Evolutionary conservation across 1,140 invertebrate genomes (phyloP).

Genomic region (Leptonema lineaticorne): DNA sequence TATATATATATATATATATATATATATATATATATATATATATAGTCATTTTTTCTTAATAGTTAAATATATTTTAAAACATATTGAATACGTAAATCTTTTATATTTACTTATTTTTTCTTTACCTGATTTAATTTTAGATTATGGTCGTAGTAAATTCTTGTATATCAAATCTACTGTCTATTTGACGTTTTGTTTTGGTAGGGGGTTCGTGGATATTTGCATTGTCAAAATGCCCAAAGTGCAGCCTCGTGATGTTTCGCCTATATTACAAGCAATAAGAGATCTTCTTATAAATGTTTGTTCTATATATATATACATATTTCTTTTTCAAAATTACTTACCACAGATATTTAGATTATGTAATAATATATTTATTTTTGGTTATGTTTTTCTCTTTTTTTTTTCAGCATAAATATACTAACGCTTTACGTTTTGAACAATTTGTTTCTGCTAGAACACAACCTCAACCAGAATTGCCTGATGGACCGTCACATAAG

Average conservation of each 20-base stretch:
- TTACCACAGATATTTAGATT: constrained; percentile 3
- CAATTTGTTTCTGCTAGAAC: constrained; percentile 63
- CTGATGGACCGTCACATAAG: constrained; percentile 72
- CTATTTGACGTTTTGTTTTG: constrained; percentile 12
- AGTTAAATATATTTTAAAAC: no score
- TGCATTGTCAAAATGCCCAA: constrained; percentile 21
- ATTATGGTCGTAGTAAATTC: no score
- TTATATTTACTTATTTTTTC: no score
- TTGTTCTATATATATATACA: constrained; percentile 43
- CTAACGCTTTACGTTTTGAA: constrained; percentile 64
- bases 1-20: no score
- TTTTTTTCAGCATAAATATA: constrained; percentile 59
- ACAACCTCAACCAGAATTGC: constrained; percentile 73
- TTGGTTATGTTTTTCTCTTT: constrained; percentile 8
- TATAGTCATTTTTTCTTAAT: no score
- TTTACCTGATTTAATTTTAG: no score
- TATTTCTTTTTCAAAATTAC: not conserved
- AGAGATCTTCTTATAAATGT: constrained; percentile 64
- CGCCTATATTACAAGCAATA: constrained; percentile 59
- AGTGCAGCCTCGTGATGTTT: constrained; percentile 57
- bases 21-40: no score
- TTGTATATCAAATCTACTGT: not conserved
- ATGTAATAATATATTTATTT: not conserved
- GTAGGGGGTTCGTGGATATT: not conserved
- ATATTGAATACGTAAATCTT: no score